Percentiles rank a stretch among this genome's conserved stretches.
These are phyloP conservation scores for Drosophila tsacasi DNA, from an alignment of 1,140 invertebrate species.

Conservation along the genomic window DNA sequence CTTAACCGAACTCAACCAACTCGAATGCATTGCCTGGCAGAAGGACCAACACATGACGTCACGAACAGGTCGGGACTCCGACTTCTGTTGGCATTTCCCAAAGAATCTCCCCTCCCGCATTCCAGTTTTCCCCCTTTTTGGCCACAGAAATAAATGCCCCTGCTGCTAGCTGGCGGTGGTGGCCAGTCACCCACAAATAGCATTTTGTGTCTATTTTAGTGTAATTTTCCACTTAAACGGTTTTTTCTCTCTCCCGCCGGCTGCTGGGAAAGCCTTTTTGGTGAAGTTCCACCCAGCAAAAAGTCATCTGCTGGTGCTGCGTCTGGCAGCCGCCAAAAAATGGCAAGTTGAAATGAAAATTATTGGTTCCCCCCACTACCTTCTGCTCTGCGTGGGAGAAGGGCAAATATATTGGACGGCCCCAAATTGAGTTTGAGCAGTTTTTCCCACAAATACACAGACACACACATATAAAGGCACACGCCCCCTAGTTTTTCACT, in stretches of 20 bases:
- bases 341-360: slow-evolving; percentile 75
- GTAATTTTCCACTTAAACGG: slow-evolving; percentile 78
- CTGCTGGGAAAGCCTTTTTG: slow-evolving; percentile 24
- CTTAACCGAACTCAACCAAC: slow-evolving; percentile 3
- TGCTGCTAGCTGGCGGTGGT: slow-evolving; percentile 38
- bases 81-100: slow-evolving; percentile 14
- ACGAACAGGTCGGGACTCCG: slow-evolving; percentile 20
- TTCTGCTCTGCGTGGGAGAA: slow-evolving; percentile 1
- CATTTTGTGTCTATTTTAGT: slow-evolving; percentile 82
- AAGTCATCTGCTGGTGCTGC: slow-evolving; percentile 57
- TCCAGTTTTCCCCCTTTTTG: not conserved
- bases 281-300: slow-evolving; percentile 15
- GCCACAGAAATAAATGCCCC: slow-evolving; percentile 19
- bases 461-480: not conserved
- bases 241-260: slow-evolving; percentile 35
- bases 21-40: slow-evolving; percentile 15
- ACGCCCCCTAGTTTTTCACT: slow-evolving; percentile 63
- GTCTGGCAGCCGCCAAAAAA: slow-evolving; percentile 64
- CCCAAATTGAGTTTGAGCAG: slow-evolving; percentile 77
- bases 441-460: slow-evolving; percentile 44
- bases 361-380: slow-evolving; percentile 55
- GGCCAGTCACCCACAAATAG: slow-evolving; percentile 63
- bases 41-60: slow-evolving; percentile 37
- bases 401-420: slow-evolving; percentile 38
- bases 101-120: not conserved